Percentiles rank a stretch among this genome's conserved stretches.
These are phyloP conservation scores for Falcunculus frontatus DNA, from an alignment of 2,113 vertebrate genomes.

Conservation along the genomic window DNA sequence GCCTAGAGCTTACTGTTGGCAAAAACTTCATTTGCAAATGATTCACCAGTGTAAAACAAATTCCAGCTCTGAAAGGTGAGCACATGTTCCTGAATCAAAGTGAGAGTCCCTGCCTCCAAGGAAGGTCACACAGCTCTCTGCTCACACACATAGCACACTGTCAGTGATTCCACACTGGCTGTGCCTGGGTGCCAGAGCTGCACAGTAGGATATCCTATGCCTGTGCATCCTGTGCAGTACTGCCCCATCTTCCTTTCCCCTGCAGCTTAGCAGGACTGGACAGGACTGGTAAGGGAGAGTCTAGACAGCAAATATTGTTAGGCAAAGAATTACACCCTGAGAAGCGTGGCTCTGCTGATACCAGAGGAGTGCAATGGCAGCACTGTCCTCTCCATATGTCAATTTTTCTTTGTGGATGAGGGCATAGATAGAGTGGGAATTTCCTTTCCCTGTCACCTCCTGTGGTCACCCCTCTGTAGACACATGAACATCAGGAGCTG, in stretches of 20 bases:
- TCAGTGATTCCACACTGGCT: accelerated
- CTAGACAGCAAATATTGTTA: neutral
- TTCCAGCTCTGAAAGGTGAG: neutral
- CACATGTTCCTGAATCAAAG: neutral
- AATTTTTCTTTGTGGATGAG: neutral
- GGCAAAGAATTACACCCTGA: neutral
- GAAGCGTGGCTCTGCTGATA: neutral
- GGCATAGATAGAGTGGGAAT: neutral
- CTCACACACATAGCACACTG: neutral
- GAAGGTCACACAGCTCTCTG: neutral
- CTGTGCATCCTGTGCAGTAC: neutral
- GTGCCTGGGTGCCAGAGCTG: neutral
- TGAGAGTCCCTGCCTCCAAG: neutral
- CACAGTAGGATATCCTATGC: neutral
- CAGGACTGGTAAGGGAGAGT: neutral
- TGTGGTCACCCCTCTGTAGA: neutral
- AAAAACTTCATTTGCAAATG: neutral
- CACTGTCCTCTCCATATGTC: neutral
- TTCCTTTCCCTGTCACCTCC: neutral
- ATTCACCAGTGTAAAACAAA: neutral
- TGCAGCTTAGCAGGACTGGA: neutral
- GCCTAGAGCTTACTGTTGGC: neutral
- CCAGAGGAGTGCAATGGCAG: neutral
- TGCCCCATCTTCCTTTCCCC: neutral
- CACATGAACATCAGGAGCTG: neutral